Evolutionary conservation across 1,140 invertebrate species (phyloP).

Genomic region (Parapsyche elsis): DNA sequence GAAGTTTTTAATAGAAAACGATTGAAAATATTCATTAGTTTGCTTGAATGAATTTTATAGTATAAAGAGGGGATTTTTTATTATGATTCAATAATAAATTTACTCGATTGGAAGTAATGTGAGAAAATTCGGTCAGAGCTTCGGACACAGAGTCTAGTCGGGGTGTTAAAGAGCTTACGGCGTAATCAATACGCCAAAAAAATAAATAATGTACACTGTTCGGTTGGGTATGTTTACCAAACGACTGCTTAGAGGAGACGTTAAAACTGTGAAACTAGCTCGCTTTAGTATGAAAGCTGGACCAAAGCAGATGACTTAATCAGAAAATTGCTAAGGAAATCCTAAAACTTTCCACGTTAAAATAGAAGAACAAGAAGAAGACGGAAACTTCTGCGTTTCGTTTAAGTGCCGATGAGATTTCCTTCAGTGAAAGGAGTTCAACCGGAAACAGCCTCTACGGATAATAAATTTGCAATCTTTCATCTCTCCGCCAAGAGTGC

Average conservation of each 20-base stretch:
- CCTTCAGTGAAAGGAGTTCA: not conserved
- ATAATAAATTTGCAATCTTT: constrained; percentile 39
- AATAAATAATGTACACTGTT: too few species aligned
- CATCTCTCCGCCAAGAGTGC: not conserved
- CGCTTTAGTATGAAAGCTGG: not conserved
- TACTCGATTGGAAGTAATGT: too few species aligned
- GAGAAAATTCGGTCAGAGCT: too few species aligned
- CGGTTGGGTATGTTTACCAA: not conserved
- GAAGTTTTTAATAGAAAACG: too few species aligned
- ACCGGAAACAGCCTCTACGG: constrained; percentile 10
- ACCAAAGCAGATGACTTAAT: constrained; percentile 2
- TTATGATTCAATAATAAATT: too few species aligned
- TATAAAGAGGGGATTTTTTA: too few species aligned
- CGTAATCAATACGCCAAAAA: too few species aligned
- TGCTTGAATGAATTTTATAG: too few species aligned
- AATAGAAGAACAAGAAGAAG: not conserved
- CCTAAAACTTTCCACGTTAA: constrained; percentile 22
- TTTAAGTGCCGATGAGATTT: constrained; percentile 7
- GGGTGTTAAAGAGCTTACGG: too few species aligned
- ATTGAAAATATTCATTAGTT: too few species aligned
- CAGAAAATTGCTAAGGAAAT: constrained; percentile 18
- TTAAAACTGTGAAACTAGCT: not conserved
- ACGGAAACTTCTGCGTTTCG: constrained; percentile 5
- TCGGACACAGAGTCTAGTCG: too few species aligned
- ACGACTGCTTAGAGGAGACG: not conserved